phyloP scores from a whole-genome alignment of 2,113 vertebrate species.

The Oxyruncus cristatus region DNA sequence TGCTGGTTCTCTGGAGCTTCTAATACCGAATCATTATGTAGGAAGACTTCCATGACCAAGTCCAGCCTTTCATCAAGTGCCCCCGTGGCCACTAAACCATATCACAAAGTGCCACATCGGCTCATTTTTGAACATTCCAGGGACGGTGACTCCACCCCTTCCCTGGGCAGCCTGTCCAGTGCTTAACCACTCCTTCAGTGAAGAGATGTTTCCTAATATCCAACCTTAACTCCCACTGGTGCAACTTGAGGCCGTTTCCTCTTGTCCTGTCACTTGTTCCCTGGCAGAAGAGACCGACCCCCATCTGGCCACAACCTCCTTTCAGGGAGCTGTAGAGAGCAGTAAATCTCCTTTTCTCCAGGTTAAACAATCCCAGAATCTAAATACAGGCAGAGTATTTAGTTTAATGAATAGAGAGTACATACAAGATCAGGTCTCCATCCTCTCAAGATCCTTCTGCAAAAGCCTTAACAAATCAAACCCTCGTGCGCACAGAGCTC shows the following conservation, averaged over 20 bases:
- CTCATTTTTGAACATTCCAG: neutral
- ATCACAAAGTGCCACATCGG: neutral
- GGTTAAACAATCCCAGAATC: neutral
- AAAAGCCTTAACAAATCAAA: neutral
- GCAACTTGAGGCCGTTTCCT: rapidly evolving
- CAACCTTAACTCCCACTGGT: neutral
- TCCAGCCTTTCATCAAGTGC: neutral
- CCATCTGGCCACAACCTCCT: neutral
- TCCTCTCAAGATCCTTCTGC: neutral
- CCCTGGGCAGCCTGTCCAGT: neutral
- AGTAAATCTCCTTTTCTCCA: neutral
- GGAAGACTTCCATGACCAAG: neutral
- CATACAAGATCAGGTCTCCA: neutral
- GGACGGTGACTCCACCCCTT: neutral
- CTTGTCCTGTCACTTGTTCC: neutral
- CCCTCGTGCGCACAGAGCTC: rapidly evolving
- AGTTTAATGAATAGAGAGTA: neutral
- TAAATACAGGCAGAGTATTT: neutral
- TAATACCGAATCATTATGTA: neutral
- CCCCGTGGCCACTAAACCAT: neutral
- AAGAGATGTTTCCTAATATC: neutral
- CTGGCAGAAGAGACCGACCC: neutral
- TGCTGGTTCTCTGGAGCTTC: neutral
- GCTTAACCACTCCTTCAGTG: neutral
- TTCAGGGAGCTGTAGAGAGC: neutral